A percentile compares a stretch with the other conserved stretches of the same genome.
These are phyloP conservation scores for Patiria pectinifera DNA, from an alignment of 53 echinoderm and acorn worm genomes.

Conservation along the genomic window DNA sequence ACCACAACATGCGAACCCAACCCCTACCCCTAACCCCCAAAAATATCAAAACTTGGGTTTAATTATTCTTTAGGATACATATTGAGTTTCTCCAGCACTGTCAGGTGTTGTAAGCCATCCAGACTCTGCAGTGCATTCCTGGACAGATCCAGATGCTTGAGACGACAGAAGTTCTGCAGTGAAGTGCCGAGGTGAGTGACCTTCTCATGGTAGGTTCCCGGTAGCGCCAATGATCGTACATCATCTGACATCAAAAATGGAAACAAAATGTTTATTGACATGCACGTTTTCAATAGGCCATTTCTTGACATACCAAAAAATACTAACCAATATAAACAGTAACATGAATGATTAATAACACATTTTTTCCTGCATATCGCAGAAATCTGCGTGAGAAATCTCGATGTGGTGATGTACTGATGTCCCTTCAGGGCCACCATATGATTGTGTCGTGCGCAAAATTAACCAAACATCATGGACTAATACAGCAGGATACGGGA, in stretches of 20 bases:
- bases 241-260: constrained; percentile 76
- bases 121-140: constrained; percentile 87
- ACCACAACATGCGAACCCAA: no score
- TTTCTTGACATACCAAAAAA: neutral
- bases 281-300: neutral
- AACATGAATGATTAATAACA: no score
- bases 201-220: constrained; percentile 97
- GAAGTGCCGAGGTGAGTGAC: constrained; percentile 85
- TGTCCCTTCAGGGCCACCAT: no score
- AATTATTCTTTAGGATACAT: constrained; percentile 81
- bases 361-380: no score
- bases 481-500: no score
- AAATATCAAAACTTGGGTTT: no score
- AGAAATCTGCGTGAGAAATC: no score
- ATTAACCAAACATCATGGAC: no score
- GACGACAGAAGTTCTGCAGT: constrained; percentile 80
- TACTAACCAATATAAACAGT: neutral
- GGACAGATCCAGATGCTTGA: constrained; percentile 90
- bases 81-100: constrained; percentile 84
- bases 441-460: no score
- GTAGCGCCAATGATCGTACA: constrained; percentile 89
- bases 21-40: no score
- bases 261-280: neutral
- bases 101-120: constrained; percentile 87
- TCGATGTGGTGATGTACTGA: no score